phyloP scores from a whole-genome alignment of 2,113 vertebrate species.

The Alosa alosa region DNA sequence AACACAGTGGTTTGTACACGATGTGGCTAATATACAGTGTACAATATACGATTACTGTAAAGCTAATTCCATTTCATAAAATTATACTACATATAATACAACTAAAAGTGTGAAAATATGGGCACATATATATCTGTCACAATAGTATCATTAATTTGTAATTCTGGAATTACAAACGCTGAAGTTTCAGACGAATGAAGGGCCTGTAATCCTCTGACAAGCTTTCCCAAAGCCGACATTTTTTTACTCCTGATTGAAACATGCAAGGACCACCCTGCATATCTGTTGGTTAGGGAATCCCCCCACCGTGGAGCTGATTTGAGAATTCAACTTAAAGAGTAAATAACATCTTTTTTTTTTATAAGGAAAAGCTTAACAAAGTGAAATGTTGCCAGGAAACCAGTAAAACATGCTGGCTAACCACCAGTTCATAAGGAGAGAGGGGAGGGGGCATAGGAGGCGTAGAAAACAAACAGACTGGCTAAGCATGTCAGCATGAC shows the following conservation, averaged over 20 bases:
- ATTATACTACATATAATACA: too few relatives aligned
- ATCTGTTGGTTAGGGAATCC: background rate
- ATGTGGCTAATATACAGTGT: too few relatives aligned
- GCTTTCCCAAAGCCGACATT: too few relatives aligned
- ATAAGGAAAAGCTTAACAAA: background rate
- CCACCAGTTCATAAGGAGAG: background rate
- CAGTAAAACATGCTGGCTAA: background rate
- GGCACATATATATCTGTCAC: too few relatives aligned
- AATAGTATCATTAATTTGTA: too few relatives aligned
- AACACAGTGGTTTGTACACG: too few relatives aligned
- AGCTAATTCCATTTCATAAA: too few relatives aligned
- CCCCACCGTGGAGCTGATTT: background rate
- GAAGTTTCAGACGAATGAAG: too few relatives aligned
- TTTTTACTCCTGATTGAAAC: background rate
- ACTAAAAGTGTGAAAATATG: too few relatives aligned
- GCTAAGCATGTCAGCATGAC: background rate
- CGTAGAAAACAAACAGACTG: slow-evolving; percentile 7
- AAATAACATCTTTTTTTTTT: background rate
- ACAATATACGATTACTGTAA: too few relatives aligned
- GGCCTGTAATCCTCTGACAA: too few relatives aligned
- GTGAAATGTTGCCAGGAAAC: background rate
- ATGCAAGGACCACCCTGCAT: background rate
- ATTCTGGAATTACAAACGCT: too few relatives aligned
- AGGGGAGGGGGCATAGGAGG: background rate
- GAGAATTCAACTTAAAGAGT: background rate